Evolutionary conservation across 2,888 invertebrate species (phyloP).

Genomic region (Agonopterix heracliana): DNA sequence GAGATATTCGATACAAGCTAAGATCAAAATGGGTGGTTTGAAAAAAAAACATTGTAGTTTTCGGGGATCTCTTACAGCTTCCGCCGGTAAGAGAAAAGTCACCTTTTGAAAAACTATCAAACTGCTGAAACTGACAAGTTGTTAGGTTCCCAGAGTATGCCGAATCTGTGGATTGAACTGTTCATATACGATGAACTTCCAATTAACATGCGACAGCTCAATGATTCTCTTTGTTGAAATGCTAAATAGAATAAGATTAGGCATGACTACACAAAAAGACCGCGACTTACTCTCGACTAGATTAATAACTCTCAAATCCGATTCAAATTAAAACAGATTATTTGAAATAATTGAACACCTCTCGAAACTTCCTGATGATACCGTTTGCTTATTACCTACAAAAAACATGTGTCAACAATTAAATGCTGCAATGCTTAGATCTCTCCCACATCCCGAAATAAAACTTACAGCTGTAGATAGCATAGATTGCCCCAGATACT

Average conservation of each 20-base stretch:
- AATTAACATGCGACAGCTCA: constrained; percentile 14
- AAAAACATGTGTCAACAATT: constrained; percentile 25
- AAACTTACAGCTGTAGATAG: constrained; percentile 10
- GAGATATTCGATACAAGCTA: constrained; percentile 30
- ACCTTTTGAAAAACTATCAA: too few relatives aligned
- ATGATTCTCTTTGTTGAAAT: constrained; percentile 26
- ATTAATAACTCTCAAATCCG: constrained; percentile 12
- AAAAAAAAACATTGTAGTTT: constrained; percentile 22
- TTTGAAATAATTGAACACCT: constrained; percentile 19
- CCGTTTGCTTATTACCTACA: constrained; percentile 28
- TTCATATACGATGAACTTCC: constrained; percentile 19
- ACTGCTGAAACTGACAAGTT: too few relatives aligned
- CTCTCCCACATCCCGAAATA: constrained; percentile 3
- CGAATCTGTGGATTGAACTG: constrained; percentile 23
- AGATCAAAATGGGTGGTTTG: constrained; percentile 29
- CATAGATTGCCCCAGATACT: constrained; percentile 10
- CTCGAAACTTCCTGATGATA: constrained; percentile 17
- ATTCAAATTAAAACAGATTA: constrained; percentile 13
- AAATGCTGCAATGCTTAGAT: constrained; percentile 26
- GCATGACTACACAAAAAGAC: constrained; percentile 14
- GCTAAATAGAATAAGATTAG: constrained; percentile 24
- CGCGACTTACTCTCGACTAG: constrained; percentile 17
- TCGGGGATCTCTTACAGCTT: constrained; percentile 34
- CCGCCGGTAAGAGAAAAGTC: too few relatives aligned
- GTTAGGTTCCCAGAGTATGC: constrained; percentile 17